Conservation (phyloP, 2,797 vertebrate genomes). For the Falco cherrug region DNA sequence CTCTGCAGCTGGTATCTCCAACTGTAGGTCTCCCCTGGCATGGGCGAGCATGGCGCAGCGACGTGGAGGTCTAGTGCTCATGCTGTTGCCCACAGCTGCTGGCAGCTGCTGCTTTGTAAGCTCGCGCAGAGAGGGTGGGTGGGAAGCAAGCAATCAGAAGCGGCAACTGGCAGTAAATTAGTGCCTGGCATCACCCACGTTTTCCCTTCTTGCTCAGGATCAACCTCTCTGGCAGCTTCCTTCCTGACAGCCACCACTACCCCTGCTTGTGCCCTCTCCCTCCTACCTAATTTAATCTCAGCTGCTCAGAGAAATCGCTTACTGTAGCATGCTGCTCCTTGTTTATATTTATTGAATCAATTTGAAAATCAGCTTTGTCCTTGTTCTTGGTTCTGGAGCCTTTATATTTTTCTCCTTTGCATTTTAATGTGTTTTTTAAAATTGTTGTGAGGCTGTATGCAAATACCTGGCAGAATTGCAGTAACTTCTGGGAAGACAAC, state of each 20-base stretch:
- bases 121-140: neutral
- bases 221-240: conserved; percentile 24
- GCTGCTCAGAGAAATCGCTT: conserved; percentile 31
- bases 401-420: conserved; percentile 34
- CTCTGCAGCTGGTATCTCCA: neutral
- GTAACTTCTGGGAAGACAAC: conserved; percentile 5
- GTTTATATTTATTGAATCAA: conserved; percentile 63
- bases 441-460: neutral
- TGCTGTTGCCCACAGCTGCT: neutral
- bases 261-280: neutral
- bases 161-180: conserved; percentile 1
- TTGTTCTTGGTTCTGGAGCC: conserved; percentile 49
- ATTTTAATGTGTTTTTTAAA: conserved; percentile 44
- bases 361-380: conserved; percentile 68
- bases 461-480: conserved; percentile 7
- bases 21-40: neutral
- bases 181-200: neutral
- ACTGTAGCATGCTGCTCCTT: conserved; percentile 51
- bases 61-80: neutral
- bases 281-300: conserved; percentile 23
- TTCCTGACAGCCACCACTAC: neutral
- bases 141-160: conserved; percentile 23
- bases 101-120: neutral
- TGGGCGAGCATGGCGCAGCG: rapidly evolving
- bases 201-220: neutral